Evolutionary conservation across 2,888 invertebrate genomes (phyloP).

Genomic region (Odontomyia ornata): DNA sequence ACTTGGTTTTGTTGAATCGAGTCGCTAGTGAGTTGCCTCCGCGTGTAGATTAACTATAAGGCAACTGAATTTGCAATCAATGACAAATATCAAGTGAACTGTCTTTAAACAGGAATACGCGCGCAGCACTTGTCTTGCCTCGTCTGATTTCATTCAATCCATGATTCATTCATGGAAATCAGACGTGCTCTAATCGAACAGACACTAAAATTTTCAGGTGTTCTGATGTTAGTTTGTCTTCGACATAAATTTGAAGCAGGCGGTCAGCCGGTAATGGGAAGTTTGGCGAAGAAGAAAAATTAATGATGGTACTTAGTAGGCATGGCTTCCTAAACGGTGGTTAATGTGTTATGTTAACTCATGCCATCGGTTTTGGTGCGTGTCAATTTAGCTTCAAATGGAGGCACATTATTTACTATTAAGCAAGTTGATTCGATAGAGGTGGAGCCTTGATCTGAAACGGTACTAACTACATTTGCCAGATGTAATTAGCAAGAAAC

Average conservation of each 20-base stretch:
- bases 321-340: neutral
- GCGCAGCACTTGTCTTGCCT: neutral
- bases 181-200: constrained; percentile 7
- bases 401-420: neutral
- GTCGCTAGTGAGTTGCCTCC: too few relatives aligned
- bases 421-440: neutral
- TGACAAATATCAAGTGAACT: too few relatives aligned
- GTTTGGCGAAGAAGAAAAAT: neutral
- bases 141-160: constrained; percentile 1
- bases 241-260: constrained; percentile 2
- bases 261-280: neutral
- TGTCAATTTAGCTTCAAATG: neutral
- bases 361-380: neutral
- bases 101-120: neutral
- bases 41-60: too few relatives aligned
- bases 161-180: constrained; percentile 12
- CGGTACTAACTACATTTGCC: too few relatives aligned
- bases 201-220: neutral
- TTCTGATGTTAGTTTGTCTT: neutral
- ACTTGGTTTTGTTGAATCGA: too few relatives aligned
- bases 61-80: too few relatives aligned
- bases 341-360: neutral
- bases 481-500: too few relatives aligned
- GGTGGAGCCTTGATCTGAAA: neutral
- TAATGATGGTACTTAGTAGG: neutral